phyloP scores from a whole-genome alignment of 2,888 invertebrate genomes.

The Dryadula phaetusa region DNA sequence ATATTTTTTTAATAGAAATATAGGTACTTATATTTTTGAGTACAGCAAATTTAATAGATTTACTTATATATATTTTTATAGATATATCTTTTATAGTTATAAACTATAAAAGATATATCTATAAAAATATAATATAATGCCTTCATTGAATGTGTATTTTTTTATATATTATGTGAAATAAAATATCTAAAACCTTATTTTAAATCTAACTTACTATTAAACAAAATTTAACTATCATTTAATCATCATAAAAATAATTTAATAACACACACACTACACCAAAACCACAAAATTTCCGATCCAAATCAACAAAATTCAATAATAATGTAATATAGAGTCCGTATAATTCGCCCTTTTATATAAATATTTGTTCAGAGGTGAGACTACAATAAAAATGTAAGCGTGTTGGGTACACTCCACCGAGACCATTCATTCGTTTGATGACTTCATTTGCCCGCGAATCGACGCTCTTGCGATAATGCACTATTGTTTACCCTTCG shows the following conservation, averaged over 20 bases:
- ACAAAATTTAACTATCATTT: neutral
- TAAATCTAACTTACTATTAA: neutral
- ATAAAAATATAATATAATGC: too few relatives aligned
- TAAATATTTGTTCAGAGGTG: constrained; percentile 78
- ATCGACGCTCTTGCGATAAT: constrained; percentile 81
- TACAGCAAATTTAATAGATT: too few relatives aligned
- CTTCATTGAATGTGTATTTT: too few relatives aligned
- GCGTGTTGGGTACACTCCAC: constrained; percentile 72
- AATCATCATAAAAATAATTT: neutral
- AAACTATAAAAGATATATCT: too few relatives aligned
- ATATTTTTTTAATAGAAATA: too few relatives aligned
- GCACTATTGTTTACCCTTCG: constrained; percentile 84
- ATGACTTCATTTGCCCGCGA: constrained; percentile 83
- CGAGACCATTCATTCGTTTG: constrained; percentile 81
- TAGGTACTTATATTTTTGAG: too few relatives aligned
- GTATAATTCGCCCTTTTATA: constrained; percentile 60
- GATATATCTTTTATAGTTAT: too few relatives aligned
- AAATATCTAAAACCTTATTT: neutral
- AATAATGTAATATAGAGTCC: constrained; percentile 53
- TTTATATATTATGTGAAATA: neutral
- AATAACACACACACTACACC: neutral
- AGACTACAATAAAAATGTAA: constrained; percentile 78
- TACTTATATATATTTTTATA: too few relatives aligned
- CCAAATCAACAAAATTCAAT: constrained; percentile 3
- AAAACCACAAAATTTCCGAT: neutral